Evolutionary conservation across 1,140 invertebrate species (phyloP), one percentile per base, ranked within the genome.

Genomic region (Cherax quadricarinatus): DNA sequence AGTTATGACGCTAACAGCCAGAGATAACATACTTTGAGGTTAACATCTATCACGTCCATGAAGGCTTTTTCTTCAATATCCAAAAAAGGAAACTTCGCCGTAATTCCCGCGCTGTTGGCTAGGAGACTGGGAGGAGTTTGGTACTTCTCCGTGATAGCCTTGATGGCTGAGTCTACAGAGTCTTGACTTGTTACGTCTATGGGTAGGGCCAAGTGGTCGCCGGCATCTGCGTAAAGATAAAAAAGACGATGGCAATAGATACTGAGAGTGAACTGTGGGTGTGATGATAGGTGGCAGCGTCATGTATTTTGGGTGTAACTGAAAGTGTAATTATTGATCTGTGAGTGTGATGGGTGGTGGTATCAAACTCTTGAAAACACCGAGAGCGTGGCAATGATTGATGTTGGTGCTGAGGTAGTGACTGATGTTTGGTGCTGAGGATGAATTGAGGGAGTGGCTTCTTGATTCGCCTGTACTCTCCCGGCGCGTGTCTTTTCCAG

Each of bases 111-210:
- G 0, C 14, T 30, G 87, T 88, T 88, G 21, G 62, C 87, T 4
- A 88, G 87, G 16, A 88, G 78, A n/a, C 57, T 81, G 41, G 87
- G 87, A 16, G 87, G 78, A 24, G 78, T 41, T 14, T 51, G 51
- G 49, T 48, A 81, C 41, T 75, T 80, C 1, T 80, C 78, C 16
- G 24, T 21, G 60, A 66, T 16, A 9, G 87, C 87, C 0, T 49
- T 62, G 6, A 88, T 62, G 12, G 16, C 79, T 0, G 70, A 48
- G 14, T 88, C 87, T 6, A 88, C 79, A 6, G 53, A 41, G 18
- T n/a, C n/a, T 12, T 62, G 3, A 5, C 79, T 48, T 9, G 51
- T 81, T 1, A 88, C 87, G 57, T 88, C 87, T 30, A 81, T 88
- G n/a, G 16, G 12, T 16, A 88, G 30, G 4, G 87, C 87, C 79